These are phyloP conservation scores for Caenorhabditis sp. DNA, from an alignment of 2,888 invertebrate species.

Conservation along the genomic window DNA sequence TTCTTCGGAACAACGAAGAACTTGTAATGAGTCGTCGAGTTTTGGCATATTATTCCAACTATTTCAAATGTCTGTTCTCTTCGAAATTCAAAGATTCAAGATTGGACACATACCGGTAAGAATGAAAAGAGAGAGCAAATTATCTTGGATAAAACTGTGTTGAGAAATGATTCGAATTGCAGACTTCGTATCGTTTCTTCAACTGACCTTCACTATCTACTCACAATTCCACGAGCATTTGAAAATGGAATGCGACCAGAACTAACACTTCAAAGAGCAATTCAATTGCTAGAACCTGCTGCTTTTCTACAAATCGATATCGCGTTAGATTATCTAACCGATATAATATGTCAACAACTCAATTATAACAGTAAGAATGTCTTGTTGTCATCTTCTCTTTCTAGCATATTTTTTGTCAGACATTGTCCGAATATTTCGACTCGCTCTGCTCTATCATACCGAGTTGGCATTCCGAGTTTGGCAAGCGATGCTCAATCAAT, in stretches of 20 bases:
- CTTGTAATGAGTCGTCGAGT: constrained; percentile 18
- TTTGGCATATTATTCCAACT: constrained; percentile 27
- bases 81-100: constrained; percentile 20
- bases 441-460: constrained; percentile 21
- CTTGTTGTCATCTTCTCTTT: too few relatives aligned
- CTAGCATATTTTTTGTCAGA: too few relatives aligned
- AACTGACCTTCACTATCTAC: constrained; percentile 22
- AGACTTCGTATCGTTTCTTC: constrained; percentile 30
- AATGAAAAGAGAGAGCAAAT: neutral
- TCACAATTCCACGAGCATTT: constrained; percentile 34
- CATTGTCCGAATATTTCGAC: constrained; percentile 27
- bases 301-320: constrained; percentile 30
- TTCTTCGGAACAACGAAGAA: constrained; percentile 4
- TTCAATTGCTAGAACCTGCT: constrained; percentile 38
- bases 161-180: neutral
- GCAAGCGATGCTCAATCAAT: constrained; percentile 22
- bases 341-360: constrained; percentile 21
- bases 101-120: constrained; percentile 12
- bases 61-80: constrained; percentile 28
- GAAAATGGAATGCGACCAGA: constrained; percentile 27
- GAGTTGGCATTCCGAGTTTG: constrained; percentile 28
- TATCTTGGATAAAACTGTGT: neutral
- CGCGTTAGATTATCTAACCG: constrained; percentile 27
- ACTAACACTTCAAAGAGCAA: constrained; percentile 18
- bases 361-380: constrained; percentile 20